A percentile compares a stretch with the other conserved stretches of the same genome.
These are phyloP conservation scores for Mystacides longicornis DNA, from an alignment of 2,888 invertebrate genomes.

Conservation along the genomic window DNA sequence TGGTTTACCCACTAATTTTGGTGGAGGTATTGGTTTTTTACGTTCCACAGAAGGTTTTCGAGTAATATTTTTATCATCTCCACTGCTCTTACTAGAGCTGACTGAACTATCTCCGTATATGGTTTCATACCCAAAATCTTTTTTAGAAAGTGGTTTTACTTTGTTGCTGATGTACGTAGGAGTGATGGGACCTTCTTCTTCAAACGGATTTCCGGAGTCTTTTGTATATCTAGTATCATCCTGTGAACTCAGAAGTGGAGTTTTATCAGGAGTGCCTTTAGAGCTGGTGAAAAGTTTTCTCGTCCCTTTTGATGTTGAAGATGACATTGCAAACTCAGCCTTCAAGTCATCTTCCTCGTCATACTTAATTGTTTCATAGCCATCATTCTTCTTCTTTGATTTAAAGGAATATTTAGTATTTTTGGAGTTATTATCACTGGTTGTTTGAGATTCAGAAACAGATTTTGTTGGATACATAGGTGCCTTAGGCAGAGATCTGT, in stretches of 20 bases:
- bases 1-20: slow-evolving; percentile 15
- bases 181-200: not conserved
- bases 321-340: not conserved
- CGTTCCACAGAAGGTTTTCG: slow-evolving; percentile 13
- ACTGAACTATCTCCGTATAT: slow-evolving; percentile 17
- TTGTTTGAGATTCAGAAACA: not conserved
- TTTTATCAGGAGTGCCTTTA: not conserved
- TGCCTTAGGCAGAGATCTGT: slow-evolving; percentile 39
- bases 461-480: slow-evolving; percentile 33
- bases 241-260: not conserved
- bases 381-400: slow-evolving; percentile 23
- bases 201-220: not conserved
- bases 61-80: slow-evolving; percentile 5
- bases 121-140: slow-evolving; percentile 25
- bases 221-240: not conserved
- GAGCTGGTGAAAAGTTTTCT: not conserved
- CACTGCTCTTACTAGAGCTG: not conserved
- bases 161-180: not conserved
- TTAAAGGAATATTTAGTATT: slow-evolving; percentile 5
- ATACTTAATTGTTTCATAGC: slow-evolving; percentile 25
- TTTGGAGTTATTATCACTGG: slow-evolving; percentile 2
- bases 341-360: slow-evolving; percentile 16
- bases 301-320: not conserved
- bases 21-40: slow-evolving; percentile 23
- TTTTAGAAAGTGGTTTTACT: slow-evolving; percentile 20